A percentile compares a stretch with the other conserved stretches of the same genome.
Evolutionary conservation across 2,797 vertebrate genomes (phyloP).

Genomic region (Pseudochromis fuscus): DNA sequence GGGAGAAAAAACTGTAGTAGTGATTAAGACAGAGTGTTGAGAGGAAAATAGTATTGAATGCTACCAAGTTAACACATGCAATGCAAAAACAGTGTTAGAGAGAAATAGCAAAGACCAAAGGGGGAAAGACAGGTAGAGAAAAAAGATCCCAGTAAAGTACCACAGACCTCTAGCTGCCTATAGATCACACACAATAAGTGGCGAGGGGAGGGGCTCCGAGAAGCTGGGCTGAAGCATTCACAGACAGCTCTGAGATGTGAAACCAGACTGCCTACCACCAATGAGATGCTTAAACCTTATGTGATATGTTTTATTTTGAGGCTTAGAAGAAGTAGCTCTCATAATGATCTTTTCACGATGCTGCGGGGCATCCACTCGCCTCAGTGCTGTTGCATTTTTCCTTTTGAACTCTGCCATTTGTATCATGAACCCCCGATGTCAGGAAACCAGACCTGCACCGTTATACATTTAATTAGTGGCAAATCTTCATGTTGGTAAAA

Average conservation of each 20-base stretch:
- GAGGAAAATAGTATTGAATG: constrained; percentile 81
- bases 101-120: constrained; percentile 74
- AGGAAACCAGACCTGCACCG: neutral
- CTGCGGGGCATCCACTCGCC: neutral
- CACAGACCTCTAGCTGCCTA: constrained; percentile 96
- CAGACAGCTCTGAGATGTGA: constrained; percentile 31
- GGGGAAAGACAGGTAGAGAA: constrained; percentile 76
- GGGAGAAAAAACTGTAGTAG: constrained; percentile 55
- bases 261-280: constrained; percentile 20
- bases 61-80: constrained; percentile 96
- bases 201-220: constrained; percentile 91
- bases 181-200: constrained; percentile 96
- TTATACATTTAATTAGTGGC: constrained; percentile 7
- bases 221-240: constrained; percentile 80
- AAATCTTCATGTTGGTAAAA: constrained; percentile 18
- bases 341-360: neutral
- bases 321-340: neutral
- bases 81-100: constrained; percentile 87
- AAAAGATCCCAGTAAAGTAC: constrained; percentile 90
- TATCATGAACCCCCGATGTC: neutral
- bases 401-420: neutral
- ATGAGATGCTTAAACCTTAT: constrained; percentile 2
- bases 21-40: constrained; percentile 76
- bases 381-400: no score
- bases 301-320: neutral